A percentile compares a stretch with the other conserved stretches of the same genome.
Conservation (phyloP, 1,140 invertebrate species). For the Whitmania pigra region DNA sequence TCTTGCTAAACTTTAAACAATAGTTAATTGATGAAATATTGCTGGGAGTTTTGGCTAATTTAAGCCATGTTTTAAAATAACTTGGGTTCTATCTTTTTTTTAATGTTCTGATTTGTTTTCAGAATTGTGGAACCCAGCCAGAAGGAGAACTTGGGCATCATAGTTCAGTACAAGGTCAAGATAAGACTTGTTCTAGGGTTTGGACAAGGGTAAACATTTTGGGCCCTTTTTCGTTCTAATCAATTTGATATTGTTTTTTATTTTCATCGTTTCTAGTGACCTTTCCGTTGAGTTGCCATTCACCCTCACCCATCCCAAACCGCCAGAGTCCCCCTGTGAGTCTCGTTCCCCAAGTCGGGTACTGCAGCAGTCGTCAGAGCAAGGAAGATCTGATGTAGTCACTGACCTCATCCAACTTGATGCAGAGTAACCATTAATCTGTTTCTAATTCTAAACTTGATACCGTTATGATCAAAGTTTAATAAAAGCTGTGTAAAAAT, state of each 20-base stretch:
- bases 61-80: too few species aligned
- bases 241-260: background rate
- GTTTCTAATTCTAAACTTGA: background rate
- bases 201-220: slow-evolving; percentile 66
- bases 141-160: slow-evolving; percentile 68
- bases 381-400: background rate
- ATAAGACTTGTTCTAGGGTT: slow-evolving; percentile 88
- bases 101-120: slow-evolving; percentile 23
- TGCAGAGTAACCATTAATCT: background rate
- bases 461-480: background rate
- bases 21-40: too few species aligned
- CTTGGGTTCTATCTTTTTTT: too few species aligned
- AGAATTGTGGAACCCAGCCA: slow-evolving; percentile 39
- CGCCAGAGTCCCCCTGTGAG: slow-evolving; percentile 35
- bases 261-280: slow-evolving; percentile 54
- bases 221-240: background rate
- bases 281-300: slow-evolving; percentile 90
- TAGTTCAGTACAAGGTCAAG: slow-evolving; percentile 98
- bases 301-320: slow-evolving; percentile 92
- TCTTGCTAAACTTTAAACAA: too few species aligned
- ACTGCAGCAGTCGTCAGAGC: background rate
- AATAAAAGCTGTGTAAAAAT: slow-evolving; percentile 1
- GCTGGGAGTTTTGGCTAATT: too few species aligned
- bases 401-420: slow-evolving; percentile 3
- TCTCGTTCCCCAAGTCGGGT: slow-evolving; percentile 32